Conservation (phyloP, 1,140 invertebrate genomes). For the Drosophila lacertosa region DNA sequence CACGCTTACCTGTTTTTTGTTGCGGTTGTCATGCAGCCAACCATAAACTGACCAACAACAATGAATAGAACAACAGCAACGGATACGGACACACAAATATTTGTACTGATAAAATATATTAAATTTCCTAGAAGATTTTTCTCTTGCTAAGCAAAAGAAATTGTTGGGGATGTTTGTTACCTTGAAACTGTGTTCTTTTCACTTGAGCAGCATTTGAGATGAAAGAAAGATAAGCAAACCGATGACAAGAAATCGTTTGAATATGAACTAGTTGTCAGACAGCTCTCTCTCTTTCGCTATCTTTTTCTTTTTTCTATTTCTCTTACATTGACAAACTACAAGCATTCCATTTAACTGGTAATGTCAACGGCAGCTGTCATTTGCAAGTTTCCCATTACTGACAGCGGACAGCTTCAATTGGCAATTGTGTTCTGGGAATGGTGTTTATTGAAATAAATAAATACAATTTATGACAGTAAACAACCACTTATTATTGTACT, state of each 20-base stretch:
- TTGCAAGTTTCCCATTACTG: constrained; percentile 13
- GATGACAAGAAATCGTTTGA: background rate
- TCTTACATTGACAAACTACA: constrained; percentile 8
- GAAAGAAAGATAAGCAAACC: background rate
- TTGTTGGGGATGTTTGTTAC: background rate
- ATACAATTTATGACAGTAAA: too few relatives aligned
- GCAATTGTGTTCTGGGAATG: background rate
- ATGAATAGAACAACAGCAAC: background rate
- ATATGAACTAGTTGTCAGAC: background rate
- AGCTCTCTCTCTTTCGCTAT: too few relatives aligned
- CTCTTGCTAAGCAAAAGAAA: background rate
- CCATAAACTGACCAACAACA: constrained; percentile 22
- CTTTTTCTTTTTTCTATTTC: too few relatives aligned
- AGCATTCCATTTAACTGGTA: background rate
- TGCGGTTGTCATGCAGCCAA: constrained; percentile 18
- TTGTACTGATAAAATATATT: constrained; percentile 32
- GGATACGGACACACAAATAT: constrained; percentile 7
- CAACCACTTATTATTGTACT: too few relatives aligned
- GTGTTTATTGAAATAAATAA: too few relatives aligned
- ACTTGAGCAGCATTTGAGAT: background rate
- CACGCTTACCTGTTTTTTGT: too few relatives aligned
- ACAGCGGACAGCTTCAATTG: constrained; percentile 7
- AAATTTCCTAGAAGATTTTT: constrained; percentile 31
- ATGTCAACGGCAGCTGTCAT: constrained; percentile 18
- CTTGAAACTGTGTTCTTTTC: background rate